These are phyloP conservation scores for Iphiclides podalirius DNA, from an alignment of 2,888 invertebrate species.

Conservation along the genomic window DNA sequence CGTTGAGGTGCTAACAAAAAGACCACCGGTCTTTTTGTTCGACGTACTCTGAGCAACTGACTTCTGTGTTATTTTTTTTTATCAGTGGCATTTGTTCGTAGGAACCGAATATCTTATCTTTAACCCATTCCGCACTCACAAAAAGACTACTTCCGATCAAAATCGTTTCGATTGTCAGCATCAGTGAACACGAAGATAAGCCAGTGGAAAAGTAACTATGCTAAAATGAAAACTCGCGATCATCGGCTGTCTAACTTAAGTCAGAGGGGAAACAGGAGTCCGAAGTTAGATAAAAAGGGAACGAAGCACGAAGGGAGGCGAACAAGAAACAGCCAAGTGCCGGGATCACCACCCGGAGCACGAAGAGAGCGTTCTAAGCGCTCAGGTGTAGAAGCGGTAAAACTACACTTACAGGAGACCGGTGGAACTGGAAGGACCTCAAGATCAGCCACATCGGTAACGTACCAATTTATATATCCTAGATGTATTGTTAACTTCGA, in stretches of 20 bases:
- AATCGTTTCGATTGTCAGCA: slow-evolving; percentile 34
- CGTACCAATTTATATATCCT: neutral
- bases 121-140: slow-evolving; percentile 37
- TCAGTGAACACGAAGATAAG: slow-evolving; percentile 33
- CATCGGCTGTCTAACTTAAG: slow-evolving; percentile 39
- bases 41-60: slow-evolving; percentile 56
- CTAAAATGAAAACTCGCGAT: slow-evolving; percentile 65
- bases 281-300: slow-evolving; percentile 30
- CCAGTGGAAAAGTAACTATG: slow-evolving; percentile 24
- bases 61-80: slow-evolving; percentile 56
- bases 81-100: slow-evolving; percentile 63
- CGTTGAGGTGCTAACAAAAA: slow-evolving; percentile 61
- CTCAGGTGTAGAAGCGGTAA: slow-evolving; percentile 70
- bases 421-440: slow-evolving; percentile 70
- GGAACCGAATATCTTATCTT: slow-evolving; percentile 62
- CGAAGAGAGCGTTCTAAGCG: slow-evolving; percentile 51
- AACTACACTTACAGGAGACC: slow-evolving; percentile 60
- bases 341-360: slow-evolving; percentile 13
- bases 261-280: slow-evolving; percentile 37
- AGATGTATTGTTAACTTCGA: too few species aligned
- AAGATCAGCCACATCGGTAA: slow-evolving; percentile 69
- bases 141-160: slow-evolving; percentile 43
- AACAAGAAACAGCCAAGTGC: slow-evolving; percentile 32
- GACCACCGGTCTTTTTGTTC: slow-evolving; percentile 38
- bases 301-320: slow-evolving; percentile 26